Base-by-base conservation (phyloP, 2,888 invertebrate genomes). In the Caenorhabditis macrosperma region DNA sequence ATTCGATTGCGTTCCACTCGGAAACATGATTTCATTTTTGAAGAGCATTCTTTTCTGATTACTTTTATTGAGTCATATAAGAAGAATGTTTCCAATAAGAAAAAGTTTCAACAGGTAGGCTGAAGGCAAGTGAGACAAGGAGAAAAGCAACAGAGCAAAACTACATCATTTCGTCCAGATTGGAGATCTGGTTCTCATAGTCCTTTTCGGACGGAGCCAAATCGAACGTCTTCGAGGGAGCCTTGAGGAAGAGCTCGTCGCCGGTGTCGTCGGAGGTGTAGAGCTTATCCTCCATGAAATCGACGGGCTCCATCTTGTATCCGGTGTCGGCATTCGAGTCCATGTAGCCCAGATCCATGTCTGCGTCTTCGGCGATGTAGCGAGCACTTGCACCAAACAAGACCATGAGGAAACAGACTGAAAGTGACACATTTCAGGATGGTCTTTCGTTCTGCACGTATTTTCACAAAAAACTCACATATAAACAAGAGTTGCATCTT, bases 121-220 rank as follows among this genome's bases (percentile, higher is more conserved):
- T n/a, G n/a, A n/a, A n/a, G 20, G 48, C 46, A 35, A 20, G 35
- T 12, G 48, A 33, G 33, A 57, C 48, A 57, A 7, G 17, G 20
- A 17, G 9, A 54, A 44, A 22, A 28, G 17, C 4, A 63, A 9
- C 35, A 35, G 28, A 4, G 15, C 33, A 15, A 15, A 26, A 33
- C 20, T 26, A 48, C 20, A 48, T 50, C 38, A 24, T 41, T 38
- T 28, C 59, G 10, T 59, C 17, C 30, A n/a, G 50, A 4, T 61
- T 33, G 35, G 6, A 2, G 57, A 33, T 24, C 4, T 7, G 35
- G 24, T 33, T 46, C 24, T 71, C 61, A 46, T 61, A 71, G 35
- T 71, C 71, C 28, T 44, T 44, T 24, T 71, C 71, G n/a, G 71
- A 71, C 9, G 71, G 71, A n/a, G 52, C 71, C 59, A 54, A 15